A percentile compares a stretch with the other conserved stretches of the same genome.
Conservation (phyloP, 2,113 vertebrate species). For the Myiozetetes cayanensis region DNA sequence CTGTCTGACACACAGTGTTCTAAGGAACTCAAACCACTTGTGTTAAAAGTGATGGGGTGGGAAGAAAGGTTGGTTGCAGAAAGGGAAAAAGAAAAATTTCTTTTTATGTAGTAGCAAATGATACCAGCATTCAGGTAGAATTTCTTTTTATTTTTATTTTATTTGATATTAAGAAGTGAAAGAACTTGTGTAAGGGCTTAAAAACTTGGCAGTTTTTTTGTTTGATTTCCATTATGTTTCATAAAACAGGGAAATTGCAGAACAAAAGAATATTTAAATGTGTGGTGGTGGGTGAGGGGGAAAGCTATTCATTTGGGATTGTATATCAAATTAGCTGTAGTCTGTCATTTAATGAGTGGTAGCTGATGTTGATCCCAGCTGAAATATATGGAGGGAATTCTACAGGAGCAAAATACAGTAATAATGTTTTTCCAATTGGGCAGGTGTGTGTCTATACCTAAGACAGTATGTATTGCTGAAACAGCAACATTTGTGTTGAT, state of each 20-base stretch:
- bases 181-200: slow-evolving; percentile 56
- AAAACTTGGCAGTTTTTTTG: background rate
- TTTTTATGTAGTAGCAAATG: slow-evolving; percentile 40
- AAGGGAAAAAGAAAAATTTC: background rate
- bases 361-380: slow-evolving; percentile 46
- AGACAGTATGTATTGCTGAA: slow-evolving; percentile 73
- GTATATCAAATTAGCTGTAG: slow-evolving; percentile 22
- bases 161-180: background rate
- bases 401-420: slow-evolving; percentile 69
- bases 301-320: background rate
- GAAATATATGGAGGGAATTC: slow-evolving; percentile 44
- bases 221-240: slow-evolving; percentile 28
- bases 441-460: slow-evolving; percentile 77
- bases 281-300: background rate
- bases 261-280: background rate
- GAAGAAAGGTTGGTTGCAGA: background rate
- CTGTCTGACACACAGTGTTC: slow-evolving; percentile 80
- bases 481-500: slow-evolving; percentile 75
- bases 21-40: slow-evolving; percentile 67
- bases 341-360: slow-evolving; percentile 9
- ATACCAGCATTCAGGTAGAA: background rate
- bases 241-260: slow-evolving; percentile 49
- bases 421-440: slow-evolving; percentile 46
- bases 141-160: background rate
- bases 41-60: slow-evolving; percentile 27